phyloP scores from a whole-genome alignment of 2,113 vertebrate species.

The Corythaeola cristata region DNA sequence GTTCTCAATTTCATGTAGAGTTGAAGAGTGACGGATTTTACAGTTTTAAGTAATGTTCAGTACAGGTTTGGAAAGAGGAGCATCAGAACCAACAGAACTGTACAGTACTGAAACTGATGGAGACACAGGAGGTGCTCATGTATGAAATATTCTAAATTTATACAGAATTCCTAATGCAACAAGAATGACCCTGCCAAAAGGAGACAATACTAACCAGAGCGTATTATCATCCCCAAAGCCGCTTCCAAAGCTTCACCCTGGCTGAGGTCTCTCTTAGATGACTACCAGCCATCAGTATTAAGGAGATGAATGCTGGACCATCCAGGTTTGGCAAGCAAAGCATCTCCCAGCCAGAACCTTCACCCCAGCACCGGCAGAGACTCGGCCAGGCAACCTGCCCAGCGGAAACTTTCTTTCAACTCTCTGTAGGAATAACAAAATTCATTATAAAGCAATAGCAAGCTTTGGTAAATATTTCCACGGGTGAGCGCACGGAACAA shows the following conservation, averaged over 20 bases:
- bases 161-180: neutral
- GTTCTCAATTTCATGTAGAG: neutral
- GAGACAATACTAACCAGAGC: accelerated
- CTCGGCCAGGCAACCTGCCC: neutral
- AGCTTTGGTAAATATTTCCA: neutral
- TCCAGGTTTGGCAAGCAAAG: neutral
- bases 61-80: neutral
- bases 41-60: neutral
- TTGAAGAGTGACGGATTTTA: neutral
- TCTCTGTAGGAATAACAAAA: neutral
- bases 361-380: accelerated
- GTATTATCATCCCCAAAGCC: accelerated
- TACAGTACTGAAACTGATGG: neutral
- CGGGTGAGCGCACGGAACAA: neutral
- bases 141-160: accelerated
- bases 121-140: accelerated
- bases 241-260: neutral
- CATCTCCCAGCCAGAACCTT: neutral
- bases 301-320: accelerated
- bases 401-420: neutral
- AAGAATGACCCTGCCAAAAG: no score
- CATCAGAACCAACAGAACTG: neutral
- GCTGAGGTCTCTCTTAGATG: neutral
- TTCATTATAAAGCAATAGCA: neutral
- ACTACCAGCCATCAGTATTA: neutral